Conservation (phyloP, 2,113 vertebrate species). For the Pituophis catenifer region DNA sequence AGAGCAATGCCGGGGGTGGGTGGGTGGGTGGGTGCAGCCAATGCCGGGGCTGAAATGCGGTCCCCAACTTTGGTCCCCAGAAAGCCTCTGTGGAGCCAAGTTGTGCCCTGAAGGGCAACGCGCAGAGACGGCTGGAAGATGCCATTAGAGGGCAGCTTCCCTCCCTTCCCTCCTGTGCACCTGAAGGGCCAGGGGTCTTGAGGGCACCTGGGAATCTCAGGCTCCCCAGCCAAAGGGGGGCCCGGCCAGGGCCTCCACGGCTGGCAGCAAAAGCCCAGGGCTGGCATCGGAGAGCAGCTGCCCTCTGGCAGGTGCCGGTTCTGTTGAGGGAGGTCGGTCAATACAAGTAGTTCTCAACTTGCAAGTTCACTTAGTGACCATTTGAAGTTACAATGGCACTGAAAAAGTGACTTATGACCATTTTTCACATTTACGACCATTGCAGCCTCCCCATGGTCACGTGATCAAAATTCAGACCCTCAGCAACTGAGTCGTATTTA, state of each 20-base stretch:
- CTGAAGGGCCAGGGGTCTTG: too few relatives aligned
- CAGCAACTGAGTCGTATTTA: background rate
- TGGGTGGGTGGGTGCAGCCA: background rate
- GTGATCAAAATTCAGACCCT: background rate
- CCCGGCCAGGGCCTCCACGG: too few relatives aligned
- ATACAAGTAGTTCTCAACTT: too few relatives aligned
- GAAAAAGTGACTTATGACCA: too few relatives aligned
- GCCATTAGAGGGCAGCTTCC: too few relatives aligned
- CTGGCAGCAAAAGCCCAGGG: too few relatives aligned
- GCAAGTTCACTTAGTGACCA: too few relatives aligned
- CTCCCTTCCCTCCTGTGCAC: background rate
- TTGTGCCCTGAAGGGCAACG: background rate
- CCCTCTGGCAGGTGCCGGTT: background rate
- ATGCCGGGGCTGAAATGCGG: background rate
- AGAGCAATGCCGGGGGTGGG: too few relatives aligned
- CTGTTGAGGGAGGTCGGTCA: background rate
- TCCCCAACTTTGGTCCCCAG: too few relatives aligned
- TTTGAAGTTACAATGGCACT: too few relatives aligned
- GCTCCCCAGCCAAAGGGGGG: background rate
- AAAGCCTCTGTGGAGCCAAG: background rate
- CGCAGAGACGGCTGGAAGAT: rapidly evolving
- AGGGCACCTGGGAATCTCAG: too few relatives aligned
- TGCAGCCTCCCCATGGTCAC: background rate
- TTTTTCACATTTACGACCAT: too few relatives aligned
- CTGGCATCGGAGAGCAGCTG: background rate